These are phyloP conservation scores for Mus minutoides DNA, from an alignment of 2,797 vertebrate genomes.

Conservation along the genomic window DNA sequence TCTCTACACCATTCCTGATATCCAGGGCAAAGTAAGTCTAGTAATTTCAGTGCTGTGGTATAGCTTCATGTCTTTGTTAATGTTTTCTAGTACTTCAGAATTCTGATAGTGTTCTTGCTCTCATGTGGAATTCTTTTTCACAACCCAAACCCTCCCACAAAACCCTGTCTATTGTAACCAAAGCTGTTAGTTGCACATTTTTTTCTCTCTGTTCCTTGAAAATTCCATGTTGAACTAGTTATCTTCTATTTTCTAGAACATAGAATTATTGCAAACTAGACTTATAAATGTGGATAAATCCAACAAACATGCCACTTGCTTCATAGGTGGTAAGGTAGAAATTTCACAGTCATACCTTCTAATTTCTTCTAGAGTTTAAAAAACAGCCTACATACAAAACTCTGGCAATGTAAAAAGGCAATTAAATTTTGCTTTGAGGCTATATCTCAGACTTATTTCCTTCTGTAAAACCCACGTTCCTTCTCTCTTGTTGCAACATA, in stretches of 20 bases:
- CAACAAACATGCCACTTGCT: slow-evolving; percentile 32
- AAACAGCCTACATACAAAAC: slow-evolving; percentile 41
- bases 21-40: slow-evolving; percentile 63
- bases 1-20: slow-evolving; percentile 64
- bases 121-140: slow-evolving; percentile 2
- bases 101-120: slow-evolving; percentile 32
- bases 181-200: slow-evolving; percentile 18
- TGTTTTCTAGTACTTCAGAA: slow-evolving; percentile 35
- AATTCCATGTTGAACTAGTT: neutral
- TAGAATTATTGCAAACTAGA: slow-evolving; percentile 12
- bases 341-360: slow-evolving; percentile 31
- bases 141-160: neutral
- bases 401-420: slow-evolving; percentile 28
- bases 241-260: neutral
- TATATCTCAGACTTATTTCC: slow-evolving; percentile 37
- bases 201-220: neutral
- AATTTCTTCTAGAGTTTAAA: slow-evolving; percentile 39
- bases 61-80: slow-evolving; percentile 39
- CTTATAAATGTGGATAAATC: neutral
- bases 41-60: slow-evolving; percentile 27
- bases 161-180: neutral
- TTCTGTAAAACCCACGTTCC: slow-evolving; percentile 12
- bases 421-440: slow-evolving; percentile 38
- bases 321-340: slow-evolving; percentile 55
- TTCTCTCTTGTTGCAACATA: slow-evolving; percentile 54